Conservation (phyloP, 2,113 vertebrate species). For the Leucoraja erinaceus region DNA sequence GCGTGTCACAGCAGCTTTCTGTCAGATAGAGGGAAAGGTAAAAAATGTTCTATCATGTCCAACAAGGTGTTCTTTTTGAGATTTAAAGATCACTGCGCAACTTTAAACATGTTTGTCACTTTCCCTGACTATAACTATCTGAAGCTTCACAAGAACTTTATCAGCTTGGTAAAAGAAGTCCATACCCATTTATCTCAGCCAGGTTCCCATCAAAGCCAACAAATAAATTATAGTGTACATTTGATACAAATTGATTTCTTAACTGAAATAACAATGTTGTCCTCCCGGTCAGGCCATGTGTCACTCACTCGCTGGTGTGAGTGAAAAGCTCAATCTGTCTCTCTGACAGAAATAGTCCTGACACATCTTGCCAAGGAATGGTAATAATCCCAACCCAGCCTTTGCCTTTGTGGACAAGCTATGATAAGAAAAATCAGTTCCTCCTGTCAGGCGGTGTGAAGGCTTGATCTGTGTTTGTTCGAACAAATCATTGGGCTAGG, state of each 20-base stretch:
- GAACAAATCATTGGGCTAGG: conserved; percentile 64
- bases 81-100: conserved; percentile 99
- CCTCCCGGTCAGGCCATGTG: conserved; percentile 94
- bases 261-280: conserved; percentile 99
- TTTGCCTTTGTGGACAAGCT: conserved; percentile 89
- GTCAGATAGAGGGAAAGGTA: conserved; percentile 94
- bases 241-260: conserved; percentile 99
- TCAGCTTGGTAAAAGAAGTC: conserved; percentile 80
- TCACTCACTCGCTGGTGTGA: conserved; percentile 90
- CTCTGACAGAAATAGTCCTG: conserved; percentile 89
- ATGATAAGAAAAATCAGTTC: conserved; percentile 92
- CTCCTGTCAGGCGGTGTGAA: conserved; percentile 66
- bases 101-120: conserved; percentile 99
- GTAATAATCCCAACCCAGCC: conserved; percentile 84
- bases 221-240: conserved; percentile 99
- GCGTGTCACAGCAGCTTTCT: conserved; percentile 82
- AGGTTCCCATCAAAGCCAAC: conserved; percentile 99
- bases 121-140: conserved; percentile 92
- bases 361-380: conserved; percentile 80
- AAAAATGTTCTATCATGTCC: conserved; percentile 99
- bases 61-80: conserved; percentile 99
- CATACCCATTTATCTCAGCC: conserved; percentile 96
- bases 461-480: conserved; percentile 69
- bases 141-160: conserved; percentile 98
- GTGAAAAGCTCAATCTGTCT: conserved; percentile 99